These are phyloP conservation scores for Ibidorhyncha struthersii DNA, from an alignment of 2,113 vertebrate genomes.

Conservation along the genomic window DNA sequence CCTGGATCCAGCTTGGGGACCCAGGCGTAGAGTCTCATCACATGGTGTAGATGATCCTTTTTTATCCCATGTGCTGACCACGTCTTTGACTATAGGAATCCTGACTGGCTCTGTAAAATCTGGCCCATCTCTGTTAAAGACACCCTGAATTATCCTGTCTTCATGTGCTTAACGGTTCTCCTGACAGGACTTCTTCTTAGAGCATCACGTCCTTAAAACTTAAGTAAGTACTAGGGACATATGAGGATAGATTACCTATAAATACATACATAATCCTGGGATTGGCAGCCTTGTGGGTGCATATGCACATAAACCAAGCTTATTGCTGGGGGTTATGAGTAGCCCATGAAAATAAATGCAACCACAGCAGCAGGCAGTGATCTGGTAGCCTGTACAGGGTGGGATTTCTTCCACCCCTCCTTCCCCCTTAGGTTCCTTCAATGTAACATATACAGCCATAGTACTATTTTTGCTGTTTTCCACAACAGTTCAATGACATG, in stretches of 20 bases:
- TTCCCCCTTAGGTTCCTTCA: background rate
- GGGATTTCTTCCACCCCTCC: background rate
- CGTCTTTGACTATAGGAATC: background rate
- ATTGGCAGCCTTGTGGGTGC: background rate
- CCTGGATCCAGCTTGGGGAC: background rate
- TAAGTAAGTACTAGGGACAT: background rate
- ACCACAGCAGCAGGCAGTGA: background rate
- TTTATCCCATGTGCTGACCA: background rate
- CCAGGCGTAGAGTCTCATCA: background rate
- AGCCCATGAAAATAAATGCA: background rate
- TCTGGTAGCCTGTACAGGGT: background rate
- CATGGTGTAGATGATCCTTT: accelerated
- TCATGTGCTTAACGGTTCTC: background rate
- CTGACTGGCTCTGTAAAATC: background rate
- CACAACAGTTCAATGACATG: background rate
- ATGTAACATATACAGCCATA: background rate
- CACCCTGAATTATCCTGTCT: background rate
- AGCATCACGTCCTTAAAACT: background rate
- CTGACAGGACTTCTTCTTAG: background rate
- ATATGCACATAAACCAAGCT: background rate
- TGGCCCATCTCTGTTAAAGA: background rate
- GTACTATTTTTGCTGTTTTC: background rate
- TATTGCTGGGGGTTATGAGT: background rate
- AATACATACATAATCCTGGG: background rate
- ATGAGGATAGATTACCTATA: background rate